A percentile compares a stretch with the other conserved stretches of the same genome.
These are phyloP conservation scores for Chymomyza procnemis DNA, from an alignment of 2,888 invertebrate species.

Conservation along the genomic window DNA sequence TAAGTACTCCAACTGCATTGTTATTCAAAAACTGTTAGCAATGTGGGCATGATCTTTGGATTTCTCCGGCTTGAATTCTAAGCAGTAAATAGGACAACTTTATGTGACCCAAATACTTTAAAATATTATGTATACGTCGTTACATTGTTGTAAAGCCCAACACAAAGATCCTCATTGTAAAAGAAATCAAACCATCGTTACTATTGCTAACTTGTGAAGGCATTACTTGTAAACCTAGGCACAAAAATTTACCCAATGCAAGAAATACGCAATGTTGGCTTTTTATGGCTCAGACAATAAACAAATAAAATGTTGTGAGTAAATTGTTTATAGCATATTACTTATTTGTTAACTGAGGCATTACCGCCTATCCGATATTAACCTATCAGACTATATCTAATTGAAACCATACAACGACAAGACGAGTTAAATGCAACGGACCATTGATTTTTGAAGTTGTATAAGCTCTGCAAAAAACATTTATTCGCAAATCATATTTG, in stretches of 20 bases:
- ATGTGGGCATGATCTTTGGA: background rate
- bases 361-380: conserved; percentile 15
- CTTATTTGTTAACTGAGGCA: conserved; percentile 40
- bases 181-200: no score
- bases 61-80: background rate
- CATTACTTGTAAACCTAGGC: background rate
- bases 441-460: conserved; percentile 34
- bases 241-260: background rate
- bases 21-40: background rate
- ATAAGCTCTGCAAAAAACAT: background rate
- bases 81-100: background rate
- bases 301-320: background rate
- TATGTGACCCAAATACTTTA: background rate
- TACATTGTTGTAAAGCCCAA: background rate
- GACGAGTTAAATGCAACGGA: conserved; percentile 29
- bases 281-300: background rate
- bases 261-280: background rate
- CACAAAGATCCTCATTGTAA: background rate
- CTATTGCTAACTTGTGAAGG: background rate
- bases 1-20: background rate
- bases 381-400: background rate
- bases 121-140: background rate
- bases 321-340: background rate
- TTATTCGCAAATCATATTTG: background rate
- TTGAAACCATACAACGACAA: conserved; percentile 8